phyloP scores from a whole-genome alignment of 2,113 vertebrate species.

The Heliornis fulica region DNA sequence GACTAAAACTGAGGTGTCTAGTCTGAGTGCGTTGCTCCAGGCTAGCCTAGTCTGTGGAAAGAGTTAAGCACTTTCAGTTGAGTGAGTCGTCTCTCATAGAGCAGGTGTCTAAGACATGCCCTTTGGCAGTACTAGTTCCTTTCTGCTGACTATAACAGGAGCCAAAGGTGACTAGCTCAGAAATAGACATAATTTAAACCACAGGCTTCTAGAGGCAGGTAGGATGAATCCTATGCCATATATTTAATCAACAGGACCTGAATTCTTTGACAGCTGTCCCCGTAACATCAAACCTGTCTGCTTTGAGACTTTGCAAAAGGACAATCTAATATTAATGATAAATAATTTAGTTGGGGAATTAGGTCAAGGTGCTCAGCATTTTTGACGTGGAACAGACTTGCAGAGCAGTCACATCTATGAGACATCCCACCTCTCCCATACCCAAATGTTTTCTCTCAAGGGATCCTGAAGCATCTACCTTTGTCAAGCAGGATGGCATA shows the following conservation, averaged over 20 bases:
- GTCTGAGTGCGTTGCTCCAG: neutral
- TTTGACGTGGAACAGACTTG: neutral
- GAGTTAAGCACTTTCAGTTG: neutral
- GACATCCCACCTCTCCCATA: neutral
- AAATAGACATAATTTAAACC: neutral
- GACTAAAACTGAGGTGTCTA: neutral
- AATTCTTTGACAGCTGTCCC: neutral
- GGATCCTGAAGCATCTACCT: neutral
- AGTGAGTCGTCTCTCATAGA: neutral
- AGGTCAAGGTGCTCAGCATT: neutral
- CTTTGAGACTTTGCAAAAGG: neutral
- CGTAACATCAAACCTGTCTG: neutral
- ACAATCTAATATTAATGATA: neutral
- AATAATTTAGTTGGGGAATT: neutral
- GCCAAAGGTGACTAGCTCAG: neutral
- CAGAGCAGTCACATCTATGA: neutral
- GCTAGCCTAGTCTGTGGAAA: neutral
- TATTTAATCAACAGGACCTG: neutral
- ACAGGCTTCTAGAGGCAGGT: neutral
- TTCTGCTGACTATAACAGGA: neutral
- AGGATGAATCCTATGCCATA: neutral
- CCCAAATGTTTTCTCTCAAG: neutral
- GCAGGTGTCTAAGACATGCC: neutral
- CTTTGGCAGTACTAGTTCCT: neutral
- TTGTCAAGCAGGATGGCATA: neutral